Conservation (phyloP, 2,888 invertebrate genomes). For the Chelonus formosanus region DNA sequence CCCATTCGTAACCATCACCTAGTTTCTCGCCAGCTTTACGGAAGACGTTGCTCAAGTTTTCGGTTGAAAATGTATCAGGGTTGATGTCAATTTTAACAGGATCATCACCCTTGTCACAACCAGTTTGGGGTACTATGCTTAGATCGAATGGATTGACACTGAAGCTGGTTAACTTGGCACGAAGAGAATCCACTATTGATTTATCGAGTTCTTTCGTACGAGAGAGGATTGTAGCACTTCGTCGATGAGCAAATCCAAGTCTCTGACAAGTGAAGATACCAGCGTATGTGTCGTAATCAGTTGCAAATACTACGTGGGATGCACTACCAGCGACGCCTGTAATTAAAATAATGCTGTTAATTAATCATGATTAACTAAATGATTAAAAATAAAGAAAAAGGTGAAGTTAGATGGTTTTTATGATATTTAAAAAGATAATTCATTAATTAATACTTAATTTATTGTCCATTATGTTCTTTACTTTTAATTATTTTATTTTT, state of each 20-base stretch:
- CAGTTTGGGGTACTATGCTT: slow-evolving; percentile 76
- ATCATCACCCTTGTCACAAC: slow-evolving; percentile 73
- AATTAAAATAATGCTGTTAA: slow-evolving; percentile 37
- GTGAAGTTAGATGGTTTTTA: too few relatives aligned
- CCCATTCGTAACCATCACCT: slow-evolving; percentile 77
- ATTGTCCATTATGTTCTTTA: too few relatives aligned
- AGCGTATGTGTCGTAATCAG: slow-evolving; percentile 79
- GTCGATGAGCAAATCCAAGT: slow-evolving; percentile 77
- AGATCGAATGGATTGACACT: slow-evolving; percentile 82
- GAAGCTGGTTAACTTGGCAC: slow-evolving; percentile 70
- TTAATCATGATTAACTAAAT: not conserved
- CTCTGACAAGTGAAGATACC: slow-evolving; percentile 84
- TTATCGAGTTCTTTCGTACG: slow-evolving; percentile 77
- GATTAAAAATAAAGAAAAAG: too few relatives aligned
- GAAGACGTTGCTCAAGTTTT: slow-evolving; percentile 77
- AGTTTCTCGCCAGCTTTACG: slow-evolving; percentile 77
- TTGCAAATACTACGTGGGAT: slow-evolving; percentile 77
- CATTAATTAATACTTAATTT: too few relatives aligned
- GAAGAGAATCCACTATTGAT: slow-evolving; percentile 76
- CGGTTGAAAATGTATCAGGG: slow-evolving; percentile 78
- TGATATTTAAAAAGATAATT: too few relatives aligned
- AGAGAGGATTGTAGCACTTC: slow-evolving; percentile 84
- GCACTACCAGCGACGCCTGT: slow-evolving; percentile 79
- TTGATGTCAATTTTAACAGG: slow-evolving; percentile 75
- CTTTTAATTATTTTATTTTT: too few relatives aligned